Evolutionary conservation across 2,888 invertebrate genomes (phyloP).

Genomic region (Nomada hirtipes): DNA sequence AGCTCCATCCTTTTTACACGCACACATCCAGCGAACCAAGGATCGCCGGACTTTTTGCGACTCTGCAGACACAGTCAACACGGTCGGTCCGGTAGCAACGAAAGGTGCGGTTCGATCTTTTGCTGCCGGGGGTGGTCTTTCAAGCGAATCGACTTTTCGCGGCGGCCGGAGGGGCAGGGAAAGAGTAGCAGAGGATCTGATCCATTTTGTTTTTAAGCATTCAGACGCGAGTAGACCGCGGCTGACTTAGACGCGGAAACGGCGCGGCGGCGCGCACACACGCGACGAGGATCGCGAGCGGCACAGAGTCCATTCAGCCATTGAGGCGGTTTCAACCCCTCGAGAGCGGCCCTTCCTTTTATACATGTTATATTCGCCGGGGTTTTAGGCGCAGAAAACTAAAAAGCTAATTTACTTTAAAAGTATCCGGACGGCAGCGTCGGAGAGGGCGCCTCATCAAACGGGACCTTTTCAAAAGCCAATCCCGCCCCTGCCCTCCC

Average conservation of each 20-base stretch:
- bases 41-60: slow-evolving; percentile 23
- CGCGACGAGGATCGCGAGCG: slow-evolving; percentile 30
- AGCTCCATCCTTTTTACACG: not conserved
- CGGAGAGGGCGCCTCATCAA: slow-evolving; percentile 75
- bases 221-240: slow-evolving; percentile 74
- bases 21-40: not conserved
- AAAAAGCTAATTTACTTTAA: slow-evolving; percentile 85
- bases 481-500: too few relatives aligned
- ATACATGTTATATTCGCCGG: slow-evolving; percentile 75
- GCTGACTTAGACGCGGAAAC: slow-evolving; percentile 58
- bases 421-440: slow-evolving; percentile 77
- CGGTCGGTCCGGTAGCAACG: slow-evolving; percentile 11
- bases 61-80: slow-evolving; percentile 5
- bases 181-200: slow-evolving; percentile 42
- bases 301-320: slow-evolving; percentile 70
- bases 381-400: slow-evolving; percentile 83
- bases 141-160: slow-evolving; percentile 69
- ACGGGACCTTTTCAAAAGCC: slow-evolving; percentile 79
- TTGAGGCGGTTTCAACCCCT: slow-evolving; percentile 74
- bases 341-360: slow-evolving; percentile 76
- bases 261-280: slow-evolving; percentile 14
- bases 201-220: slow-evolving; percentile 80
- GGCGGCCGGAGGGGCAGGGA: not conserved
- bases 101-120: slow-evolving; percentile 45
- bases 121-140: slow-evolving; percentile 63